Percentiles rank a stretch among this genome's conserved stretches.
Evolutionary conservation across 2,113 vertebrate genomes (phyloP).

Genomic region (Urocynchramus pylzowi): DNA sequence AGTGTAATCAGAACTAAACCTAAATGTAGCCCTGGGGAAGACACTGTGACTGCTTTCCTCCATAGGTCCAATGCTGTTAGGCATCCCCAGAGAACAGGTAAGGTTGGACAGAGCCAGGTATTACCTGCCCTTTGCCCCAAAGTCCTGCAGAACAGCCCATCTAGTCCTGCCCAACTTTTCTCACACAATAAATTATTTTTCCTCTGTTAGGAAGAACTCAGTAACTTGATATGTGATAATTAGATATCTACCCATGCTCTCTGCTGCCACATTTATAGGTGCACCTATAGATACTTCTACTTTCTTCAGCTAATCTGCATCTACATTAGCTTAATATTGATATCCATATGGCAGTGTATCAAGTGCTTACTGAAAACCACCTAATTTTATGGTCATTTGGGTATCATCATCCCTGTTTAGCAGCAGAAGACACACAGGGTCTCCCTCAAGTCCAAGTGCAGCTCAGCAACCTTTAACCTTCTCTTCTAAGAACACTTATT

Average conservation of each 20-base stretch:
- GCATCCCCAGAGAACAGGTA: fast-evolving
- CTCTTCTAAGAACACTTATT: neutral
- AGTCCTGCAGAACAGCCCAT: neutral
- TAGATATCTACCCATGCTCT: neutral
- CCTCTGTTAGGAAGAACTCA: neutral
- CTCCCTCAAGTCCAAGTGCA: neutral
- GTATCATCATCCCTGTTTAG: neutral
- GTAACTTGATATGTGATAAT: neutral
- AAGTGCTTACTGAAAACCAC: neutral
- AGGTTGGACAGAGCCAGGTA: neutral
- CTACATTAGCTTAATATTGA: neutral
- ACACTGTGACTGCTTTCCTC: neutral
- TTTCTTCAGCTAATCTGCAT: neutral
- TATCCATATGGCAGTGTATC: neutral
- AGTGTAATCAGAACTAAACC: neutral
- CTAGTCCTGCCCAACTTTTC: neutral
- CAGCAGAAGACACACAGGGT: neutral
- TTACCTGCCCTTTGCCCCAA: neutral
- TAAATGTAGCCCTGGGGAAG: neutral
- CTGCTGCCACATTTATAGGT: neutral
- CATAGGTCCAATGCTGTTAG: neutral
- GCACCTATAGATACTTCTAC: neutral
- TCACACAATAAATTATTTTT: neutral
- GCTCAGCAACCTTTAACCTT: neutral
- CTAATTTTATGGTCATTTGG: neutral